Percentiles rank a stretch among this genome's conserved stretches.
Conservation (phyloP, 2,888 invertebrate species). For the Silvanus unidentatus region DNA sequence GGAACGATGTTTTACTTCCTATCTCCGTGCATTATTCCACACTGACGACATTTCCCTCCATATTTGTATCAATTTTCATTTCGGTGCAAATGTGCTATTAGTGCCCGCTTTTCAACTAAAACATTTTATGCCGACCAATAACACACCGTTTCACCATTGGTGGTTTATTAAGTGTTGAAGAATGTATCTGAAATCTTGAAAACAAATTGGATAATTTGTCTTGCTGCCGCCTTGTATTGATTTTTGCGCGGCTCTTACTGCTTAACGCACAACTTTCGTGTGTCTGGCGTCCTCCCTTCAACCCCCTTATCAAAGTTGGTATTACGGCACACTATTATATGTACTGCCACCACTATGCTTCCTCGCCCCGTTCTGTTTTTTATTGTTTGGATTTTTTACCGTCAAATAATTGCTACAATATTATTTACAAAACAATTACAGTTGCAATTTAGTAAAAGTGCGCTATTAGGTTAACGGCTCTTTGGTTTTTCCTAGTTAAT, state of each 20-base stretch:
- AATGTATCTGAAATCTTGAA: slow-evolving; percentile 36
- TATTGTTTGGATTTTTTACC: neutral
- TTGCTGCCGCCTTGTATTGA: slow-evolving; percentile 25
- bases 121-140: slow-evolving; percentile 12
- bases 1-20: slow-evolving; percentile 22
- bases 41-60: neutral
- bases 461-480: too few species aligned
- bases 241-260: slow-evolving; percentile 15
- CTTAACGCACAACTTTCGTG: slow-evolving; percentile 1
- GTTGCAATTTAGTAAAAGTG: neutral
- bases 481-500: too few species aligned
- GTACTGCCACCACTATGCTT: slow-evolving; percentile 1
- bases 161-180: slow-evolving; percentile 36
- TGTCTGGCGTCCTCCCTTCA: neutral
- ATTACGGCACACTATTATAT: too few species aligned
- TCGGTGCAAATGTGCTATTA: too few species aligned
- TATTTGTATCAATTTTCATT: neutral
- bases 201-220: slow-evolving; percentile 42
- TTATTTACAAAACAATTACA: slow-evolving; percentile 4
- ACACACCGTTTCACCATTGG: neutral
- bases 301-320: neutral
- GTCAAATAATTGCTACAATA: neutral
- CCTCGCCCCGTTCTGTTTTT: neutral
- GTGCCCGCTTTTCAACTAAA: too few species aligned
- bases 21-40: neutral